These are phyloP conservation scores for Austrolebias charrua DNA, from an alignment of 2,797 vertebrate genomes.

Conservation along the genomic window DNA sequence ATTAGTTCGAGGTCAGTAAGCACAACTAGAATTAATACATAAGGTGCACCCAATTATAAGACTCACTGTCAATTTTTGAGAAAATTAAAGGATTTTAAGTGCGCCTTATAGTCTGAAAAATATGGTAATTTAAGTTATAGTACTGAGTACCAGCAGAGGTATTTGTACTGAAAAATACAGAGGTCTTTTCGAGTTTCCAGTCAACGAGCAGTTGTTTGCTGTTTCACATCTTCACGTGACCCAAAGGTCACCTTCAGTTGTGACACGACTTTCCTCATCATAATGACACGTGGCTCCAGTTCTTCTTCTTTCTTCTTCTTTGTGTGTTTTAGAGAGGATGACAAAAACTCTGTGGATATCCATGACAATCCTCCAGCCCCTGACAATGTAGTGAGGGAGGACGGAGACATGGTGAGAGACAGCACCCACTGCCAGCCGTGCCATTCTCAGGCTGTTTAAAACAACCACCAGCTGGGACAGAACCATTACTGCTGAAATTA, in stretches of 20 bases:
- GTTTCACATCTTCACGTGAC: no score
- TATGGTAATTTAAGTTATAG: no score
- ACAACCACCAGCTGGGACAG: conserved; percentile 61
- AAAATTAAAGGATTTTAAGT: no score
- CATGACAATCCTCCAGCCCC: conserved; percentile 85
- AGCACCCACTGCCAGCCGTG: conserved; percentile 32
- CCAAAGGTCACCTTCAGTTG: not conserved
- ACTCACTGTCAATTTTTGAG: no score
- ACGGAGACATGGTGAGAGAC: conserved; percentile 80
- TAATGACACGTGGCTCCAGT: not conserved
- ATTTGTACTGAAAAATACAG: no score
- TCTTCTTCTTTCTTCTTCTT: not conserved
- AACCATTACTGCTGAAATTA: conserved; percentile 42
- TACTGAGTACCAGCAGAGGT: no score
- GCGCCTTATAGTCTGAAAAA: no score
- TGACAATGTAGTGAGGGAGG: conserved; percentile 83
- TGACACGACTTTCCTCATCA: not conserved
- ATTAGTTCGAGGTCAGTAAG: no score
- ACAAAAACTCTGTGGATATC: conserved; percentile 89
- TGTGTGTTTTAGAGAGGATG: conserved; percentile 85
- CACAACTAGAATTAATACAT: no score
- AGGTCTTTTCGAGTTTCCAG: no score
- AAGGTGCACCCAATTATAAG: no score
- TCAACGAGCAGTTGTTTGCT: no score
- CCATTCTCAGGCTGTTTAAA: conserved; percentile 57